phyloP scores from a whole-genome alignment of 2,113 vertebrate species.

The Scomber scombrus region DNA sequence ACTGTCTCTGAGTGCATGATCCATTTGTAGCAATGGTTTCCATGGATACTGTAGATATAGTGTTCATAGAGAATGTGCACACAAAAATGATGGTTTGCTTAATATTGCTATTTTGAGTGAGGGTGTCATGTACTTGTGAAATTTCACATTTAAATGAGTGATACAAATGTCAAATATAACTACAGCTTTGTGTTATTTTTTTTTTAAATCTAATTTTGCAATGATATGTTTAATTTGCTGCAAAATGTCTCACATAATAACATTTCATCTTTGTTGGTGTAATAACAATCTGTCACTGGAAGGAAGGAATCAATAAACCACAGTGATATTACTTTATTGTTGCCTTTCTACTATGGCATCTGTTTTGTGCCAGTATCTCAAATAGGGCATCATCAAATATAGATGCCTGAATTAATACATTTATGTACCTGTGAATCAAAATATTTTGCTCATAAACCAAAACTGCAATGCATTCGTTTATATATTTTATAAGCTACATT shows the following conservation, averaged over 20 bases:
- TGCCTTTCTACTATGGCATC: not conserved
- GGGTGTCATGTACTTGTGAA: not conserved
- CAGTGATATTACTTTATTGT: slow-evolving; percentile 24
- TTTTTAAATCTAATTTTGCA: not conserved
- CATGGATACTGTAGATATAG: slow-evolving; percentile 67
- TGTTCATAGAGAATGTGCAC: slow-evolving; percentile 39
- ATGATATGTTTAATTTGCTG: not conserved
- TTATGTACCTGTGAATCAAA: not conserved
- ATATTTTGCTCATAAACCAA: slow-evolving; percentile 8
- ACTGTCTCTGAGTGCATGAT: slow-evolving; percentile 42
- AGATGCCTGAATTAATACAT: slow-evolving; percentile 40
- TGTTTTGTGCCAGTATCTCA: not conserved
- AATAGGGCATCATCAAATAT: slow-evolving; percentile 27
- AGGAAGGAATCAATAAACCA: slow-evolving; percentile 1
- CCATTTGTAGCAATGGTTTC: slow-evolving; percentile 72
- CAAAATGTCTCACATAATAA: not conserved
- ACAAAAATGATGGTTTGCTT: slow-evolving; percentile 22
- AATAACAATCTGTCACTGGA: slow-evolving; percentile 10
- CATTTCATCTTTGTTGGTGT: not conserved
- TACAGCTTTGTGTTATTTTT: not conserved
- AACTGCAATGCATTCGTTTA: not conserved
- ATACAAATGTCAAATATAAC: not conserved
- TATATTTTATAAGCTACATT: not conserved
- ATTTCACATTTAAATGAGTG: slow-evolving; percentile 1
- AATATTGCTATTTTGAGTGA: slow-evolving; percentile 7